Evolutionary conservation across 2,797 vertebrate genomes (phyloP).

Genomic region (Poliocrania exsul): DNA sequence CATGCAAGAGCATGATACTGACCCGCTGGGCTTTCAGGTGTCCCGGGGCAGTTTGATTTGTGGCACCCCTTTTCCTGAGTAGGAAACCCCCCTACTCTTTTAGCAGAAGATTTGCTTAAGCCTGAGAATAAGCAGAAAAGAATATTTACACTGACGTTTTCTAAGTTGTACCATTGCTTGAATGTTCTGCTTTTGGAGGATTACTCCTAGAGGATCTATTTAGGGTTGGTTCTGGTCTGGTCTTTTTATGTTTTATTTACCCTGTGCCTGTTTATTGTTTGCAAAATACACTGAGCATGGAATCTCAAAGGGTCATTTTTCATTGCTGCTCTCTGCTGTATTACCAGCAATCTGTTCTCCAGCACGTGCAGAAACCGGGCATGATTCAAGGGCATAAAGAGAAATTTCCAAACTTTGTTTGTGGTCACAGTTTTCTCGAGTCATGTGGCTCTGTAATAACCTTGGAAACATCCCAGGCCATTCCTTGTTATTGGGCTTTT

Average conservation of each 20-base stretch:
- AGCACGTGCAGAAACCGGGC: neutral
- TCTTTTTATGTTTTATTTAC: constrained; percentile 58
- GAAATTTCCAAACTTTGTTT: neutral
- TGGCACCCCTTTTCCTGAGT: neutral
- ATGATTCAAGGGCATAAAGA: neutral
- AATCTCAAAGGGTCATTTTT: constrained; percentile 40
- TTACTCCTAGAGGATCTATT: constrained; percentile 51
- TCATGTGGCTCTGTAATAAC: neutral
- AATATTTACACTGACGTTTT: constrained; percentile 19
- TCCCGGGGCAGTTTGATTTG: neutral
- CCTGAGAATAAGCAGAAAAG: neutral
- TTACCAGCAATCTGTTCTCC: constrained; percentile 24
- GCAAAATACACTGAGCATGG: constrained; percentile 15
- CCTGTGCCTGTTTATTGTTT: constrained; percentile 33
- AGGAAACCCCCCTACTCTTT: neutral
- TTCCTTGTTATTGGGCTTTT: neutral
- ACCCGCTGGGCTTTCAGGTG: neutral
- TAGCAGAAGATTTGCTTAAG: constrained; percentile 8
- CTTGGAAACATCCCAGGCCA: neutral
- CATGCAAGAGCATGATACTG: neutral
- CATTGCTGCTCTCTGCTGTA: constrained; percentile 38
- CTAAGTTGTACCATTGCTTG: neutral
- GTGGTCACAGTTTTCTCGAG: neutral
- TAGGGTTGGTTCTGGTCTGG: constrained; percentile 10
- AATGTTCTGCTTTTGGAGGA: constrained; percentile 9